Percentiles rank a stretch among this genome's conserved stretches.
These are phyloP conservation scores for Platichthys stellatus DNA, from an alignment of 2,113 vertebrate species.

Conservation along the genomic window DNA sequence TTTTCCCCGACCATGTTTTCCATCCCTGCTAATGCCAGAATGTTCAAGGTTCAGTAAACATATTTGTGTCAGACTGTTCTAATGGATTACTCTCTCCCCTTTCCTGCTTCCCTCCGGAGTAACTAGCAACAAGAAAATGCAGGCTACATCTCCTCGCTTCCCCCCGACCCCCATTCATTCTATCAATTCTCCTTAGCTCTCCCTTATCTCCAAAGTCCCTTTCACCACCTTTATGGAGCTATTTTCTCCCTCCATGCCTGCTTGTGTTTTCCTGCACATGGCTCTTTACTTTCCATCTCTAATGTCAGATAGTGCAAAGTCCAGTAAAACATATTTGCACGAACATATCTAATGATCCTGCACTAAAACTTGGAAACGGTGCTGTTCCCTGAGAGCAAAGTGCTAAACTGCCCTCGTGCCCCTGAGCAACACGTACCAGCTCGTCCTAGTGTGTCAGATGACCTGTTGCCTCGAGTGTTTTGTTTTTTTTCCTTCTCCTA, in stretches of 20 bases:
- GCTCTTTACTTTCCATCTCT: slow-evolving; percentile 22
- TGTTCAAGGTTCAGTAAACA: slow-evolving; percentile 56
- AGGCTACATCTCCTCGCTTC: neutral
- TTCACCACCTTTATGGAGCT: slow-evolving; percentile 4
- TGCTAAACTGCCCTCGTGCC: slow-evolving; percentile 24
- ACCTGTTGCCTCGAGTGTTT: slow-evolving; percentile 10
- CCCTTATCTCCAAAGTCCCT: slow-evolving; percentile 29
- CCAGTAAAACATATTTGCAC: slow-evolving; percentile 51
- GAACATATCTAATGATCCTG: slow-evolving; percentile 17
- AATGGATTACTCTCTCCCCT: slow-evolving; percentile 24
- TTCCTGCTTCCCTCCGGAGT: slow-evolving; percentile 21
- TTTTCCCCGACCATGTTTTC: slow-evolving; percentile 26
- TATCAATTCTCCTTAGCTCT: neutral
- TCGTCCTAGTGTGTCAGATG: slow-evolving; percentile 16
- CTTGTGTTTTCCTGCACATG: slow-evolving; percentile 16
- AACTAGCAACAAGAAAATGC: slow-evolving; percentile 34
- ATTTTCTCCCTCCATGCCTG: neutral
- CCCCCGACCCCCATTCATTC: neutral
- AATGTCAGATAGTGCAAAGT: slow-evolving; percentile 30
- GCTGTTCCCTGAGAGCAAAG: slow-evolving; percentile 17
- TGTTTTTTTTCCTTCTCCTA: neutral
- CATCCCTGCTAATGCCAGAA: slow-evolving; percentile 14
- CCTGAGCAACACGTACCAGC: slow-evolving; percentile 22
- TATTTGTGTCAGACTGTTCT: slow-evolving; percentile 31
- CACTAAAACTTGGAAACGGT: slow-evolving; percentile 14